Evolutionary conservation across 2,113 vertebrate species (phyloP), one percentile per base, ranked within the genome.

Genomic region (Piprites chloris): DNA sequence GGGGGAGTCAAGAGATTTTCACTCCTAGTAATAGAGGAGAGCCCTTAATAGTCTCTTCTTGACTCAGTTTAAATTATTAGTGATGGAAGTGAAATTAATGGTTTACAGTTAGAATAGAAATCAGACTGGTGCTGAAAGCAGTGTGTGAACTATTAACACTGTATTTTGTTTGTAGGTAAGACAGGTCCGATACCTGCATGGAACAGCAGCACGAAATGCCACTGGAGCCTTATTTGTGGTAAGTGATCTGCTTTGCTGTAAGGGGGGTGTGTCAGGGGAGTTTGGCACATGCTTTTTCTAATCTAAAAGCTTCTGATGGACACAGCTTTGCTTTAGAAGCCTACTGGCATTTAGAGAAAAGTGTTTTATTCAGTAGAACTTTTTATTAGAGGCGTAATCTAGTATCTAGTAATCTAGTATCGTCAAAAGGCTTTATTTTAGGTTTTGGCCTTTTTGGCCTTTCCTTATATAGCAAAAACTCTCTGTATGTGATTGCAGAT

Each of bases 191-290:
- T 97, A 97, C 92, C 90, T 99, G 55, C 99, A 99, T 89, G 97
- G 92, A 91, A 98, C 99, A 61, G 96, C 98, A 85, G 97, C 90
- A 22, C 97, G 98, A 9, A 97, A 96, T 93, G 97, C 98, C 97
- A 98, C 98, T 35, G 99, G 99, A 76, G 97, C 98, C 76, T 97
- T 99, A 65, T 99, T 99, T 98, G 98, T 99, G 98, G 99, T 99
- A 95, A 98, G 98, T 96, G 61, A 68, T 85, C 66, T 66, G 53
- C 41, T 16, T 69, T 59, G 22, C 49, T 86, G 4, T 15, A 65
- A 93, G 77, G n/a, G 63, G 21, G 6, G 28, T 24, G 18, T 55
- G 28, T 46, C 41, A 27, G 66, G 72, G 56, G 62, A 86, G 52
- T 63, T 95, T 66, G 44, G 14, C 22, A 24, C 46, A 14, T 42